Percentiles rank a stretch among this genome's conserved stretches.
These are phyloP conservation scores for Tokudaia muenninki DNA, from an alignment of 2,797 vertebrate genomes.

Conservation along the genomic window DNA sequence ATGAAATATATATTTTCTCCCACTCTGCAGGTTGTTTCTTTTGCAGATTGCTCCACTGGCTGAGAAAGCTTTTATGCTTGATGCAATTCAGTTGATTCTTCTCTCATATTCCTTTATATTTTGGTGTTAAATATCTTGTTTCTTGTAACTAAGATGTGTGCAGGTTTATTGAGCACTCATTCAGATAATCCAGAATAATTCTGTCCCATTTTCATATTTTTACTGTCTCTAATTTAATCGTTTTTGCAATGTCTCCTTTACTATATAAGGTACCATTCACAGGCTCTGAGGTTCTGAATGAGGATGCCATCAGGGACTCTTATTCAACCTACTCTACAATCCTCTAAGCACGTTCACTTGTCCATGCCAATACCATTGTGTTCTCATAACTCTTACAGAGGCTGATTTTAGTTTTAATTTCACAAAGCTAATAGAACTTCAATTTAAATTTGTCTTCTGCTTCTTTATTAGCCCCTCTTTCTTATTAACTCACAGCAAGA, in stretches of 20 bases:
- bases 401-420: slow-evolving; percentile 1
- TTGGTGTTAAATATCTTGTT: not conserved
- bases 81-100: not conserved
- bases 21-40: not conserved
- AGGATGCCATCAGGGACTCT: not conserved
- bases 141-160: not conserved
- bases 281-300: not conserved
- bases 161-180: not conserved
- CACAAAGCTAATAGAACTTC: slow-evolving; percentile 16
- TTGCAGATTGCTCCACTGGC: not conserved
- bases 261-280: not conserved
- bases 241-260: not conserved
- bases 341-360: not conserved
- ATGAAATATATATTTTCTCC: not conserved
- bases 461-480: not conserved
- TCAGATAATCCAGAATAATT: slow-evolving; percentile 22
- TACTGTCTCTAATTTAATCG: not conserved
- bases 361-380: not conserved
- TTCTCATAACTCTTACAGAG: not conserved
- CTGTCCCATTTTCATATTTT: not conserved
- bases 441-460: not conserved
- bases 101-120: not conserved
- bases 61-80: not conserved
- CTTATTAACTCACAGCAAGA: not conserved
- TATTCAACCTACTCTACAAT: not conserved